A percentile compares a stretch with the other conserved stretches of the same genome.
Evolutionary conservation across 2,797 vertebrate species (phyloP).

Genomic region (Peromyscus attwateri): DNA sequence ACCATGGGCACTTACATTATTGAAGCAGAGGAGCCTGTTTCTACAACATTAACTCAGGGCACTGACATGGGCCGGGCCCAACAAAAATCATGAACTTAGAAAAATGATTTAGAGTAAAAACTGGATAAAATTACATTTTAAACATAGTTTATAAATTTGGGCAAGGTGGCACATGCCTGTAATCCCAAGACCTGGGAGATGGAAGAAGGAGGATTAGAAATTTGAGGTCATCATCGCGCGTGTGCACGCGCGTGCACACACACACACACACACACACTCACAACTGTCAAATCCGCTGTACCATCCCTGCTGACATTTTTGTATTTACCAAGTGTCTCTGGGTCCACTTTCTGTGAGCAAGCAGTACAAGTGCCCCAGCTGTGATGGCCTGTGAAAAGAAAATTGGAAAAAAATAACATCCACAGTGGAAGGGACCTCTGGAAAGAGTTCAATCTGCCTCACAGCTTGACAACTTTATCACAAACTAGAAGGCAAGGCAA

Average conservation of each 20-base stretch:
- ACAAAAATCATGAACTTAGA: slow-evolving; percentile 3
- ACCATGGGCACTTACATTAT: background rate
- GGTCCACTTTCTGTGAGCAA: slow-evolving; percentile 83
- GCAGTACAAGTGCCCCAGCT: slow-evolving; percentile 82
- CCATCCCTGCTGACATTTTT: background rate
- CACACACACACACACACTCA: no score
- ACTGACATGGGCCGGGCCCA: background rate
- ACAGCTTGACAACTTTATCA: slow-evolving; percentile 65
- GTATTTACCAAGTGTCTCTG: slow-evolving; percentile 87
- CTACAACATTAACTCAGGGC: slow-evolving; percentile 35
- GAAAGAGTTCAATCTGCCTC: slow-evolving; percentile 45
- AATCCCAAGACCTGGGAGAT: background rate
- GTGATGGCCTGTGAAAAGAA: slow-evolving; percentile 81
- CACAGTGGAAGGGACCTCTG: background rate
- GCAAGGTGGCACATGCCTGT: background rate
- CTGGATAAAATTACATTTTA: slow-evolving; percentile 15
- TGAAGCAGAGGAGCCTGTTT: background rate
- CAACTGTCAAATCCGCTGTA: background rate
- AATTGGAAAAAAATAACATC: slow-evolving; percentile 58
- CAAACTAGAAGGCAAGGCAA: slow-evolving; percentile 36
- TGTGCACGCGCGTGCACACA: no score
- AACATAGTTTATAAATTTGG: background rate
- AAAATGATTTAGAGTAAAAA: slow-evolving; percentile 29
- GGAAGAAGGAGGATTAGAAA: background rate
- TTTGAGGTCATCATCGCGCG: background rate